A percentile compares a stretch with the other conserved stretches of the same genome.
Conservation (phyloP, 2,888 invertebrate species). For the Volucella zonaria region DNA sequence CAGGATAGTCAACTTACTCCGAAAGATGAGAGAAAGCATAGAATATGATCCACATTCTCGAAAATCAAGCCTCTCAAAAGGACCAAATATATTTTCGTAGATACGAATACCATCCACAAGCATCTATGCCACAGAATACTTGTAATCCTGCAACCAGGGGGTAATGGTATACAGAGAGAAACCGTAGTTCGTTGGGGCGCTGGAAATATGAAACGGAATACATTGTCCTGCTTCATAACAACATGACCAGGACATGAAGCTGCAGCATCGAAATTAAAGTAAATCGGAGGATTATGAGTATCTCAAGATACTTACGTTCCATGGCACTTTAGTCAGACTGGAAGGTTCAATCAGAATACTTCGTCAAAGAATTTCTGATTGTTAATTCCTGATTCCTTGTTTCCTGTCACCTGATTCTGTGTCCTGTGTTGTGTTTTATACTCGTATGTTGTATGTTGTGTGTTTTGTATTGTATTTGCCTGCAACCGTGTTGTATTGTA, state of each 20-base stretch:
- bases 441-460: not conserved
- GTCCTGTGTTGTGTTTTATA: conserved; percentile 23
- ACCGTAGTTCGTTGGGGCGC: conserved; percentile 18
- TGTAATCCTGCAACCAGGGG: conserved; percentile 3
- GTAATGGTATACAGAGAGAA: conserved; percentile 17
- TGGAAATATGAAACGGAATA: conserved; percentile 44
- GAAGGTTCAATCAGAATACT: conserved; percentile 67
- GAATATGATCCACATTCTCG: not conserved
- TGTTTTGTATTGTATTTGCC: not conserved
- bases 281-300: conserved; percentile 57
- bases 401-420: conserved; percentile 7
- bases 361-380: conserved; percentile 28
- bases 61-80: not conserved
- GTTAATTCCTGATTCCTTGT: not conserved
- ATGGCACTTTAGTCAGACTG: conserved; percentile 70
- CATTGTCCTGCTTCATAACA: conserved; percentile 28
- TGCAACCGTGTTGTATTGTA: not conserved
- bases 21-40: conserved; percentile 40
- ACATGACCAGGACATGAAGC: conserved; percentile 42
- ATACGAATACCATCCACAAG: conserved; percentile 60
- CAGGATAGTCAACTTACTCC: conserved; percentile 30
- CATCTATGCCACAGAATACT: conserved; percentile 5
- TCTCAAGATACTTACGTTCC: conserved; percentile 53
- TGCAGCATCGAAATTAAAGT: conserved; percentile 50
- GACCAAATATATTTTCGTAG: not conserved